phyloP scores from a whole-genome alignment of 1,140 invertebrate species.

The Palaemon carinicauda region DNA sequence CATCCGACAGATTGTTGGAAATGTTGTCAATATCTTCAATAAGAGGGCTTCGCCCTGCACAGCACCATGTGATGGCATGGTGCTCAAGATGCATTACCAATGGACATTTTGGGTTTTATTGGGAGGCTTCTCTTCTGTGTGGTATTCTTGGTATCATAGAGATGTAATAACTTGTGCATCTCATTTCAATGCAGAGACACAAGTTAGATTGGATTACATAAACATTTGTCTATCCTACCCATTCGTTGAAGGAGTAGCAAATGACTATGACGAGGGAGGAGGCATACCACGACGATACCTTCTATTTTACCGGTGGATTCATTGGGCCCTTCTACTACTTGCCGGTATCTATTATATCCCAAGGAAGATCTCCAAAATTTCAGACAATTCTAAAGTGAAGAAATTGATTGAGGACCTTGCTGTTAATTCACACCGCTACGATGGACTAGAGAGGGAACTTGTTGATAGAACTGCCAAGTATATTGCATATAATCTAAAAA shows the following conservation, averaged over 20 bases:
- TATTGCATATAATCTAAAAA: conserved; percentile 45
- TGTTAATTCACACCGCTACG: conserved; percentile 46
- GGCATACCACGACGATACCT: conserved; percentile 31
- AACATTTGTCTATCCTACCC: conserved; percentile 53
- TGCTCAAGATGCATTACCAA: conserved; percentile 56
- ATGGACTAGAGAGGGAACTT: conserved; percentile 36
- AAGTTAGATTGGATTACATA: conserved; percentile 50
- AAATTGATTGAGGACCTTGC: conserved; percentile 48
- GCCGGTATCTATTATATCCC: conserved; percentile 50
- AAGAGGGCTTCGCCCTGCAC: conserved; percentile 55
- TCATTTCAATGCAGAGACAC: conserved; percentile 51
- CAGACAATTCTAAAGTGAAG: conserved; percentile 50
- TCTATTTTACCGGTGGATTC: conserved; percentile 51
- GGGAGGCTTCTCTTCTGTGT: conserved; percentile 49
- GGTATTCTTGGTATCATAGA: conserved; percentile 52
- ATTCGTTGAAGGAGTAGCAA: conserved; percentile 25
- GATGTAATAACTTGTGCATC: conserved; percentile 53
- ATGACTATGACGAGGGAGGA: conserved; percentile 21
- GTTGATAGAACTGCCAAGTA: conserved; percentile 46
- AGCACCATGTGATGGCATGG: conserved; percentile 52
- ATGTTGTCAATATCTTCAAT: conserved; percentile 58
- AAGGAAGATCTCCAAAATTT: conserved; percentile 49
- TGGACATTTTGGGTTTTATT: conserved; percentile 52
- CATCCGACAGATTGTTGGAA: conserved; percentile 56
- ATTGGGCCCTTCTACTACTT: conserved; percentile 46